Conservation (phyloP, 2,797 vertebrate species). For the Delichon dasypus region DNA sequence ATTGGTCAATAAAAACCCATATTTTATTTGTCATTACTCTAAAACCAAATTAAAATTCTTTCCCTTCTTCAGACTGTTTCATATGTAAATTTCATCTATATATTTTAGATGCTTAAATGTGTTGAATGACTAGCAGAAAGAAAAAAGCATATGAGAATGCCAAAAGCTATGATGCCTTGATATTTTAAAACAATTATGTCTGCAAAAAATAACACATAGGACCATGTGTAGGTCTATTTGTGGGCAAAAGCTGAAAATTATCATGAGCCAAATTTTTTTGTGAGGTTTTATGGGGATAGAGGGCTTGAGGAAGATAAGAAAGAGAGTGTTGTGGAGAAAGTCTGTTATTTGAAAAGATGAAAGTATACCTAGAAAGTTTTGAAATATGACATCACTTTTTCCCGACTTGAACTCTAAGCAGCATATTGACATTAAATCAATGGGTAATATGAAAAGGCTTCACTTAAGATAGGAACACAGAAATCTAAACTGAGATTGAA, state of each 20-base stretch:
- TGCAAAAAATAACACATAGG: background rate
- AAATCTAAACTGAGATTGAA: background rate
- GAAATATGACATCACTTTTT: background rate
- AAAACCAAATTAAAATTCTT: background rate
- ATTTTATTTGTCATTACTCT: background rate
- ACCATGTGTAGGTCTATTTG: background rate
- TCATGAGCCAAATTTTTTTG: background rate
- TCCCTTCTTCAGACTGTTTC: background rate
- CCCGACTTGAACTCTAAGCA: conserved; percentile 5
- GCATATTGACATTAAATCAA: conserved; percentile 24
- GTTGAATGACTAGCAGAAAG: background rate
- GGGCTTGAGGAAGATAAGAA: background rate
- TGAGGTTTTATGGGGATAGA: background rate
- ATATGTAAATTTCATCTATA: background rate
- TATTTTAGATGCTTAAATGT: background rate
- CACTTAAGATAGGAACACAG: conserved; percentile 4
- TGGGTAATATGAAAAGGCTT: background rate
- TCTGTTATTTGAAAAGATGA: background rate
- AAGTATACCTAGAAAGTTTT: background rate
- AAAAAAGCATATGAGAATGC: background rate
- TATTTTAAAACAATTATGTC: conserved; percentile 19
- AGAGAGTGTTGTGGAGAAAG: background rate
- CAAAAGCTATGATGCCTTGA: background rate
- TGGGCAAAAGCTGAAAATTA: background rate
- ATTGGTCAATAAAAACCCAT: background rate